Evolutionary conservation across 2,888 invertebrate genomes (phyloP).

Genomic region (Andrena dorsata): DNA sequence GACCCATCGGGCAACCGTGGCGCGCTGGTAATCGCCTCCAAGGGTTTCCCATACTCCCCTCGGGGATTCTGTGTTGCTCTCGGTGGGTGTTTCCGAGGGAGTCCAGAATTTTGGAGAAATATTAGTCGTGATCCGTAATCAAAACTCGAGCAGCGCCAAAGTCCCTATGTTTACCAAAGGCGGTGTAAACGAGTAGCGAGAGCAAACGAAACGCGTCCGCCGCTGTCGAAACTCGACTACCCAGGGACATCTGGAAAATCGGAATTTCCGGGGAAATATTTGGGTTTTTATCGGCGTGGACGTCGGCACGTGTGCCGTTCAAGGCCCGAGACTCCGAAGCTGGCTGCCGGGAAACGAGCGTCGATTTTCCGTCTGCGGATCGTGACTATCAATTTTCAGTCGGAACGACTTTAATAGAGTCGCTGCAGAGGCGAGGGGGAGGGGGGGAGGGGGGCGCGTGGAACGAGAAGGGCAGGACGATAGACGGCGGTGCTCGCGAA

Average conservation of each 20-base stretch:
- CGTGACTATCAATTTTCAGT: slow-evolving; percentile 10
- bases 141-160: neutral
- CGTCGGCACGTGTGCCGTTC: neutral
- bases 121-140: neutral
- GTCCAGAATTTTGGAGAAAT: slow-evolving; percentile 10
- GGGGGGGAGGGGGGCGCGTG: no score
- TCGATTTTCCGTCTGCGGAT: neutral
- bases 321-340: neutral
- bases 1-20: slow-evolving; percentile 17
- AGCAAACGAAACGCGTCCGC: neutral
- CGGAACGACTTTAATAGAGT: slow-evolving; percentile 16
- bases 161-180: neutral
- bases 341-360: neutral
- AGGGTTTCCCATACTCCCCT: slow-evolving; percentile 4
- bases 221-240: neutral
- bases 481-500: slow-evolving; percentile 22
- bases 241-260: slow-evolving; percentile 2
- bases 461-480: neutral
- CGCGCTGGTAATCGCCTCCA: neutral
- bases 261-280: slow-evolving; percentile 23
- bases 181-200: neutral
- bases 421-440: neutral
- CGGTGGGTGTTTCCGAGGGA: neutral
- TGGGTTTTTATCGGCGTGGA: neutral
- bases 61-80: neutral